phyloP scores from a whole-genome alignment of 1,140 invertebrate species.

The Drosophila parabipectinata region DNA sequence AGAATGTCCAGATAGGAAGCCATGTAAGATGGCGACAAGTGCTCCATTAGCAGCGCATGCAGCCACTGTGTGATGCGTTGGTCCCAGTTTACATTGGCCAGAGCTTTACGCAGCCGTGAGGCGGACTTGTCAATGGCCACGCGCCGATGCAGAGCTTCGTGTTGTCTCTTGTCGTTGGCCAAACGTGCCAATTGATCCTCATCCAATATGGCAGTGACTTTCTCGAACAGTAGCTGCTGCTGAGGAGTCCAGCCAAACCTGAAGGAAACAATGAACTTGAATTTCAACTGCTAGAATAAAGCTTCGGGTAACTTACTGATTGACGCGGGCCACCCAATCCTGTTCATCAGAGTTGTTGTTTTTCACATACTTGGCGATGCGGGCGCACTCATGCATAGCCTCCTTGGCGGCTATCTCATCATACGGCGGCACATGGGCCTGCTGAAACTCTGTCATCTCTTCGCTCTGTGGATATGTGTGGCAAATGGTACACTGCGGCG shows the following conservation, averaged over 20 bases:
- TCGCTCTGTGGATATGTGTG: slow-evolving; percentile 74
- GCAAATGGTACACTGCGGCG: slow-evolving; percentile 78
- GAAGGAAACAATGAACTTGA: not conserved
- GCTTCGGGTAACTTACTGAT: slow-evolving; percentile 84
- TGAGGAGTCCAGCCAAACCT: slow-evolving; percentile 88
- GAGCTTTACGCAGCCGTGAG: slow-evolving; percentile 87
- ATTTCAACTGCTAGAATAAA: not conserved
- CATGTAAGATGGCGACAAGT: slow-evolving; percentile 88
- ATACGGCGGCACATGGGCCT: slow-evolving; percentile 85
- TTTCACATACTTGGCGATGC: slow-evolving; percentile 87
- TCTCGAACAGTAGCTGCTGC: slow-evolving; percentile 88
- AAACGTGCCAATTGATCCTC: slow-evolving; percentile 89
- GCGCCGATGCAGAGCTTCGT: slow-evolving; percentile 88
- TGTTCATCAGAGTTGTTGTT: slow-evolving; percentile 86
- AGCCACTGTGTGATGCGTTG: slow-evolving; percentile 91
- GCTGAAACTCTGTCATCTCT: slow-evolving; percentile 58
- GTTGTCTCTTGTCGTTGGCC: slow-evolving; percentile 85
- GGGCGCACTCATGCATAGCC: slow-evolving; percentile 90
- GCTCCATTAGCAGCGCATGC: slow-evolving; percentile 89
- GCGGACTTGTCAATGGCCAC: slow-evolving; percentile 90
- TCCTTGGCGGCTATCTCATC: slow-evolving; percentile 87
- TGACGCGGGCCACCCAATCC: slow-evolving; percentile 90
- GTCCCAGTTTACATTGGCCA: slow-evolving; percentile 89
- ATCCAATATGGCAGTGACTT: slow-evolving; percentile 89
- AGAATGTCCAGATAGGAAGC: slow-evolving; percentile 92